These are phyloP conservation scores for Pangasianodon hypophthalmus DNA, from an alignment of 2,113 vertebrate genomes.

Conservation along the genomic window DNA sequence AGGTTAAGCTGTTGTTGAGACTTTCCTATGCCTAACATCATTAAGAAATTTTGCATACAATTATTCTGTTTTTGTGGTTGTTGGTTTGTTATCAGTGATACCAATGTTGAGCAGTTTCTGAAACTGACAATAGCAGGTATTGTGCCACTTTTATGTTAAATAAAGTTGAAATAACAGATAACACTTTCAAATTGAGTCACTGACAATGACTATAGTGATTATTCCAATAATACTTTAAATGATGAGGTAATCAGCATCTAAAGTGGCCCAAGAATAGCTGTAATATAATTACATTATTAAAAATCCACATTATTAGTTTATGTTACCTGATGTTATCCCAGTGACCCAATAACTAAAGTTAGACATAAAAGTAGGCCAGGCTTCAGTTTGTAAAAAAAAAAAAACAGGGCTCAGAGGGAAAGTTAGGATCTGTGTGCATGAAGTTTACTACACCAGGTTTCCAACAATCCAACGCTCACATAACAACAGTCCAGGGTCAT, in stretches of 20 bases:
- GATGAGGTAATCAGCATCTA: slow-evolving; percentile 3
- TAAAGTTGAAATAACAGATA: background rate
- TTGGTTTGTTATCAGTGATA: too few species aligned
- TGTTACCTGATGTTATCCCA: slow-evolving; percentile 18
- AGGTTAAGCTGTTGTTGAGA: background rate
- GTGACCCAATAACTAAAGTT: slow-evolving; percentile 61
- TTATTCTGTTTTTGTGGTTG: background rate
- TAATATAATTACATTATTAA: slow-evolving; percentile 1
- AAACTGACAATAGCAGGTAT: background rate
- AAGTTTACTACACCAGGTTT: background rate
- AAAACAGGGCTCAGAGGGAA: background rate
- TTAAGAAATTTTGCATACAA: background rate
- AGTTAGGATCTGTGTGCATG: background rate
- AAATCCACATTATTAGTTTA: background rate
- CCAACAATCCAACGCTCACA: background rate
- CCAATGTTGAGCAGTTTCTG: background rate
- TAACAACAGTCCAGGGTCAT: background rate
- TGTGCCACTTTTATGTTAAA: background rate
- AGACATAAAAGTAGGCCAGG: slow-evolving; percentile 64
- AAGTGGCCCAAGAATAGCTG: background rate
- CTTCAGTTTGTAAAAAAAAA: slow-evolving; percentile 39
- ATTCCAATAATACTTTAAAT: background rate
- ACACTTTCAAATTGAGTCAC: background rate
- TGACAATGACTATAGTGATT: background rate
- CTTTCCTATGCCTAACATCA: background rate